phyloP scores from a whole-genome alignment of 2,888 invertebrate species.

The Ypsolopha scabrella region DNA sequence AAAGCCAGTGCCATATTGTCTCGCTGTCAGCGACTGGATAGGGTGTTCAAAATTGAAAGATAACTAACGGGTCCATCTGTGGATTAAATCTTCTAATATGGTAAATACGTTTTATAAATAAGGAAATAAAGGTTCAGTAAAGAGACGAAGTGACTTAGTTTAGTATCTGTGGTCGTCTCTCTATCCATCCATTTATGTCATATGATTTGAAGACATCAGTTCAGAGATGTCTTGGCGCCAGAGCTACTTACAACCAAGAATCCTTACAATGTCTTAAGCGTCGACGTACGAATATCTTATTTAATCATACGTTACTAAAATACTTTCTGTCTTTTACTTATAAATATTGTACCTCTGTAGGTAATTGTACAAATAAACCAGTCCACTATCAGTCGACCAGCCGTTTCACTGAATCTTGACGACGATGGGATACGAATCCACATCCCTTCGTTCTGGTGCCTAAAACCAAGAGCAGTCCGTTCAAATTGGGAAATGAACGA shows the following conservation, averaged over 20 bases:
- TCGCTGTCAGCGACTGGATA: constrained; percentile 18
- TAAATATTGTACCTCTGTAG: too few relatives aligned
- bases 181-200: background rate
- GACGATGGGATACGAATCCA: too few relatives aligned
- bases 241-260: background rate
- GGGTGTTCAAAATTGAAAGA: constrained; percentile 45
- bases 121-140: background rate
- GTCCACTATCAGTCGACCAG: too few relatives aligned
- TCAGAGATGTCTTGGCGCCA: background rate
- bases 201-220: background rate
- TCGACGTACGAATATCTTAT: too few relatives aligned
- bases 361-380: too few relatives aligned
- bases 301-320: too few relatives aligned
- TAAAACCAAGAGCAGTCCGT: too few relatives aligned
- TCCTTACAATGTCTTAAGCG: constrained; percentile 1
- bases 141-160: background rate
- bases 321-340: too few relatives aligned
- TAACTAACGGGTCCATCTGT: background rate
- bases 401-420: too few relatives aligned
- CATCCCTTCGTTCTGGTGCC: too few relatives aligned
- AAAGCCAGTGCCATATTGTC: constrained; percentile 36
- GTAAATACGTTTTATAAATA: background rate
- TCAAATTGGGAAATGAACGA: too few relatives aligned
- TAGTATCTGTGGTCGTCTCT: too few relatives aligned
- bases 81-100: background rate